These are phyloP conservation scores for Margaritifera margaritifera DNA, from an alignment of 2,888 invertebrate genomes.

Conservation along the genomic window DNA sequence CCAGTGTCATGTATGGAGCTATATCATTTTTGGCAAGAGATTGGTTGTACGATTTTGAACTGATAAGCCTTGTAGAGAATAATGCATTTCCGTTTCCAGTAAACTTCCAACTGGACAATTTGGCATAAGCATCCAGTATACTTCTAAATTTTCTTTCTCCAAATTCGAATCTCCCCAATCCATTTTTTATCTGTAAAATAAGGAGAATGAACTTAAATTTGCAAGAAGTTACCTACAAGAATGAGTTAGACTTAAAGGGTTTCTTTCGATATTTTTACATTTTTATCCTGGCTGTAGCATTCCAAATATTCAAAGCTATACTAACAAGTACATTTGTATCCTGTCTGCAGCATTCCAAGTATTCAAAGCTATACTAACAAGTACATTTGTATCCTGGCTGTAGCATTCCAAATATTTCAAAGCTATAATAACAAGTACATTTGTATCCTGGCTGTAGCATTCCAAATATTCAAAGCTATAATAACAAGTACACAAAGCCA, in stretches of 20 bases:
- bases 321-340: too few species aligned
- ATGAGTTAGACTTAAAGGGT: background rate
- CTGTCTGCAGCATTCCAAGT: too few species aligned
- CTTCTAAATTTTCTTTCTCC: constrained; percentile 33
- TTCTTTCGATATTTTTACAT: too few species aligned
- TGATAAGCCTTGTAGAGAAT: constrained; percentile 39
- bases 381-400: too few species aligned
- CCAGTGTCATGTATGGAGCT: constrained; percentile 43
- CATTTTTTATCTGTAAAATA: constrained; percentile 78
- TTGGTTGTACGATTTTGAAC: constrained; percentile 33
- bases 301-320: too few species aligned
- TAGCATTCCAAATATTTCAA: too few species aligned
- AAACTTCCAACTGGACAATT: constrained; percentile 38
- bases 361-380: too few species aligned
- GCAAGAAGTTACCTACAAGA: background rate
- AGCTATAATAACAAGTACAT: too few species aligned
- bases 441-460: too few species aligned
- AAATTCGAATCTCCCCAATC: constrained; percentile 42
- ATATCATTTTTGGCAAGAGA: constrained; percentile 35
- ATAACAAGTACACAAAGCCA: too few species aligned
- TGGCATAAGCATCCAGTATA: constrained; percentile 46
- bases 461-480: too few species aligned
- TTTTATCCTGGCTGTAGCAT: too few species aligned
- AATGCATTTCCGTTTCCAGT: constrained; percentile 12
- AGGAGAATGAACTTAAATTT: constrained; percentile 65